Evolutionary conservation across 2,888 invertebrate species (phyloP), one percentile per base, ranked within the genome.

Genomic region (Callimorpha dominula): DNA sequence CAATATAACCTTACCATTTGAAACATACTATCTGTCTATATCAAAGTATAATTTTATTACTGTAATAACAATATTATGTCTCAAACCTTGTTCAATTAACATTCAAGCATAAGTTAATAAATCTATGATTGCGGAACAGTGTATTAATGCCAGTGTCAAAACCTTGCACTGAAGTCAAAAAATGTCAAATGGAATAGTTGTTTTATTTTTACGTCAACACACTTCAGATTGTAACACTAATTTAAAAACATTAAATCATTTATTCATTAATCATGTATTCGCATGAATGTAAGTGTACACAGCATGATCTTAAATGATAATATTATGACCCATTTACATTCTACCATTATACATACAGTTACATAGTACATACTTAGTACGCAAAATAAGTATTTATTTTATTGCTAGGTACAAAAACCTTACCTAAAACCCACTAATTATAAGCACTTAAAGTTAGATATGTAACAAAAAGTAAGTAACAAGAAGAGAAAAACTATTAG

Each of bases 131-230:
- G 64, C 79, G 75, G 76, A 84, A 82, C 76, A 42, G 64, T 65
- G 11, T 17, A 60, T 69, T 75, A 75, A 77, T 79, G 79, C 57
- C 78, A 82, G 64, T 72, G 66, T 64, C 70, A 74, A 72, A 69
- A 79, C 76, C 77, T 78, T 84, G 75, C 43, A 50, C 46, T 77
- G 57, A 79, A 81, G 78, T 74, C 74, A 71, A 74, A 72, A 70
- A 72, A 43, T 70, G 60, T 65, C 64, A 72, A 74, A 64, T 66
- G 54, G 54, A 73, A 75, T 42, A 46, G 0, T n/a, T 64, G 52
- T 54, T 57, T 69, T 43, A 52, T 31, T 52, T 40, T 7, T 40
- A 31, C 31, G 31, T 31, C 31, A 31, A 31, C 31, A 31, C 31
- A 31, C 17, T 42, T 50, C 14, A 7, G 17, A 42, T 68, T 68